Base-by-base conservation (phyloP, 2,113 vertebrate genomes). In the Lynx canadensis region DNA sequence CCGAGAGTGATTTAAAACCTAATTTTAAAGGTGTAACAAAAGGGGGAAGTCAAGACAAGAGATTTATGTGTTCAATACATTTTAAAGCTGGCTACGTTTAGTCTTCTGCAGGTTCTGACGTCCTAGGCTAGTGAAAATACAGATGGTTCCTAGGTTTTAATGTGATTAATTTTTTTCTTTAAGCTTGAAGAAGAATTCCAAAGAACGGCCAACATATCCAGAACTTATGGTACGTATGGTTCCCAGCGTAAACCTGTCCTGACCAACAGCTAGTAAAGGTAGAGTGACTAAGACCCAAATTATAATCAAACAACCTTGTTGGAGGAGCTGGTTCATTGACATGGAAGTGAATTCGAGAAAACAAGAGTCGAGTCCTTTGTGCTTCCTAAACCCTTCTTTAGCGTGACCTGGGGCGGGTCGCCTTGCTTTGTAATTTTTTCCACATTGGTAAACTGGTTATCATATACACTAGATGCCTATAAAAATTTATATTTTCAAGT, bases 101-200 rank as follows among this genome's bases (percentile, higher is more conserved):
- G 38, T 93, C 27, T 96, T 84, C 48, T 38, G 41, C 45, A 82
- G 48, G 33, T 94, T 91, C 55, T 94, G 50, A 94, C 93, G 65
- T 93, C 73, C 33, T 87, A 84, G 48, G 55, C 69, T 81, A 69
- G 60, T 78, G 94, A 88, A 82, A 95, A 73, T 68, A 45, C 69
- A 84, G 60, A 29, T 89, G n/a, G 19, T 45, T 95, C 92, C 52
- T 91, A 93, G 38, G 91, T 91, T 66, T 95, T 80, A 68, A 88
- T 69, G 48, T 89, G 63, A 45, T 97, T 94, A 4, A 50, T 76
- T 95, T 97, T 93, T 93, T 50, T 25, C 68, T 97, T 98, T 96
- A 97, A 99, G 99, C 99, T 99, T 99, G 98, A 99, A 99, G 99
- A 99, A 99, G 99, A 99, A 99, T 99, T 99, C 99, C 99, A 99